phyloP scores from a whole-genome alignment of 2,113 vertebrate species.

The Cnemophilus loriae region DNA sequence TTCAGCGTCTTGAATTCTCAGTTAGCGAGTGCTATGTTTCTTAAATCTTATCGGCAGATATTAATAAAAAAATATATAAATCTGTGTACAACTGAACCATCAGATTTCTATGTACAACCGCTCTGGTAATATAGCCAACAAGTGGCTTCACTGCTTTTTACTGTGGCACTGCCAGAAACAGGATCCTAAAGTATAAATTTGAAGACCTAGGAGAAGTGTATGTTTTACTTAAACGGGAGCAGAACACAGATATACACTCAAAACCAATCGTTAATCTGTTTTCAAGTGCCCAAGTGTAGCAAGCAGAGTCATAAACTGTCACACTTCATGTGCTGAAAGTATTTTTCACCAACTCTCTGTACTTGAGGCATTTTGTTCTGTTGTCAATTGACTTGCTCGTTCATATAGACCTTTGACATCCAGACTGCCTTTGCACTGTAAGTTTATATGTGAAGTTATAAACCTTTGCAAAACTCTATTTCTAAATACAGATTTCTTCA shows the following conservation, averaged over 20 bases:
- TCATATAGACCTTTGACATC: neutral
- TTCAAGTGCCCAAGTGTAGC: neutral
- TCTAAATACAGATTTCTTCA: neutral
- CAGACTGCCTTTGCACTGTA: neutral
- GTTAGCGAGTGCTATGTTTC: fast-evolving
- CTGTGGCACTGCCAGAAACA: neutral
- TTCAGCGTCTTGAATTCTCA: neutral
- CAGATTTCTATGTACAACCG: neutral
- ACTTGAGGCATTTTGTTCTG: neutral
- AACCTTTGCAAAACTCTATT: neutral
- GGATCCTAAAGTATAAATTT: neutral
- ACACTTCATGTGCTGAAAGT: neutral
- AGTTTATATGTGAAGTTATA: neutral
- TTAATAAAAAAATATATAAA: neutral
- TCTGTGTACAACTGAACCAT: neutral
- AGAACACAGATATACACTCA: neutral
- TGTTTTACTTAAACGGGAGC: neutral
- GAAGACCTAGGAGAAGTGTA: neutral
- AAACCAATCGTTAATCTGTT: neutral
- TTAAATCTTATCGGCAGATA: neutral
- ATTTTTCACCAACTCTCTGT: neutral
- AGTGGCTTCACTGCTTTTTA: neutral
- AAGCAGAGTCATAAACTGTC: neutral
- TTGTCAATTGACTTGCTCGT: neutral
- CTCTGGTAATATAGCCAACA: neutral